Percentiles rank a stretch among this genome's conserved stretches.
phyloP scores from a whole-genome alignment of 2,888 invertebrate species.

The Pogonocherus hispidulus region DNA sequence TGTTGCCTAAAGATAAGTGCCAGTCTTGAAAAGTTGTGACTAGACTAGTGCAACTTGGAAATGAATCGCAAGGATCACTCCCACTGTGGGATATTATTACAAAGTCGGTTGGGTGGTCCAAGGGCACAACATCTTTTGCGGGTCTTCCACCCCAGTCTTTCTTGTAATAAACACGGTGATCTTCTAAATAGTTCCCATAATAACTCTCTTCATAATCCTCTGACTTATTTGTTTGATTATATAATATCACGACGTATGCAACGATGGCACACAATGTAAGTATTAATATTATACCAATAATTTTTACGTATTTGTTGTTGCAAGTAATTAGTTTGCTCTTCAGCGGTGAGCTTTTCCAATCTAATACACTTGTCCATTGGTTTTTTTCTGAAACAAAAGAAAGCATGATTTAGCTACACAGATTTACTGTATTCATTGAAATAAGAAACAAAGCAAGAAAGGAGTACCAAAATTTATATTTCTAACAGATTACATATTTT shows the following conservation, averaged over 20 bases:
- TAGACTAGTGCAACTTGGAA: conserved; percentile 67
- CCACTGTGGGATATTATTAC: conserved; percentile 71
- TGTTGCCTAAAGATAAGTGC: conserved; percentile 66
- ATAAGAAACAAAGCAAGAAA: no score
- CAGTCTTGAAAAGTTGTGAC: conserved; percentile 69
- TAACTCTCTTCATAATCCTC: not conserved
- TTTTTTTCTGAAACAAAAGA: conserved; percentile 15
- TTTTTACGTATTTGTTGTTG: not conserved
- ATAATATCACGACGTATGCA: conserved; percentile 15
- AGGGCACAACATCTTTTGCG: conserved; percentile 65
- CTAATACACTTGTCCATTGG: not conserved
- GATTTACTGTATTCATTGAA: no score
- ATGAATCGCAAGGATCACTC: conserved; percentile 66
- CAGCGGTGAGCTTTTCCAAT: not conserved
- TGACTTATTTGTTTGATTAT: not conserved
- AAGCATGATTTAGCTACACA: not conserved
- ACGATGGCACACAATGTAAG: conserved; percentile 20
- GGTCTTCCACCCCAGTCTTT: conserved; percentile 7
- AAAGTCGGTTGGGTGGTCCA: conserved; percentile 67
- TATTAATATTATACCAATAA: not conserved
- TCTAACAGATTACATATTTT: no score
- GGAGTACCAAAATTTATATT: no score
- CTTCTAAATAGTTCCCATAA: not conserved
- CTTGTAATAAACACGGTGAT: not conserved
- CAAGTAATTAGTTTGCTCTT: not conserved